Evolutionary conservation across 2,888 invertebrate species (phyloP), one percentile per base, ranked within the genome.

Genomic region (Plusia festucae): DNA sequence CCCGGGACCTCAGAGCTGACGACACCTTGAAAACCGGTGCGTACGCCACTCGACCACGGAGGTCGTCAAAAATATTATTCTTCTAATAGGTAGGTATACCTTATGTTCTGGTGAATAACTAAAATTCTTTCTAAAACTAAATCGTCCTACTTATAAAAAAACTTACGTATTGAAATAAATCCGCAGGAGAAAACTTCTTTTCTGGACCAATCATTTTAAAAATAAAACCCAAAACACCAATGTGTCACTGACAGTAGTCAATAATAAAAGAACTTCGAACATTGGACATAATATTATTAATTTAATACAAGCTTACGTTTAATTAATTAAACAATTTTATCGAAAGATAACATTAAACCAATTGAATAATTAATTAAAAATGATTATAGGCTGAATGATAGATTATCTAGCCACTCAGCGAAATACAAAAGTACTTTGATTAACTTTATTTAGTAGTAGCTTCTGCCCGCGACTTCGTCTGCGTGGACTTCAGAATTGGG

Each of bases 81-180:
- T n/a, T n/a, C n/a, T n/a, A n/a, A n/a, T n/a, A n/a, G n/a, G n/a
- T n/a, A n/a, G n/a, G n/a, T n/a, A n/a, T n/a, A n/a, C n/a, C 11
- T 13, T 0, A 34, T 13, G 34, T 9, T 13, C 0, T 13, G 11
- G 34, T 13, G 0, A 34, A 13, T 2, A 13, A 2, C 3, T 1
- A 13, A 30, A 30, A 3, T 1, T 30, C 1, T 30, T 30, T 9
- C 7, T 6, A 30, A 30, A 7, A 6, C 7, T 30, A 0, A n/a
- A 6, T n/a, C n/a, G n/a, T n/a, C n/a, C n/a, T n/a, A n/a, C n/a
- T n/a, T n/a, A 20, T 22, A 34, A 20, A 30, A 52, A 1, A 7
- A 87, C 90, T 90, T 70, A 90, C 90, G 65, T 89, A 89, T 76
- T 82, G 71, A 52, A 88, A 59, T 40, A 90, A 78, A 79, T 90